These are phyloP conservation scores for Hyperopisus bebe DNA, from an alignment of 2,113 vertebrate genomes.

Conservation along the genomic window DNA sequence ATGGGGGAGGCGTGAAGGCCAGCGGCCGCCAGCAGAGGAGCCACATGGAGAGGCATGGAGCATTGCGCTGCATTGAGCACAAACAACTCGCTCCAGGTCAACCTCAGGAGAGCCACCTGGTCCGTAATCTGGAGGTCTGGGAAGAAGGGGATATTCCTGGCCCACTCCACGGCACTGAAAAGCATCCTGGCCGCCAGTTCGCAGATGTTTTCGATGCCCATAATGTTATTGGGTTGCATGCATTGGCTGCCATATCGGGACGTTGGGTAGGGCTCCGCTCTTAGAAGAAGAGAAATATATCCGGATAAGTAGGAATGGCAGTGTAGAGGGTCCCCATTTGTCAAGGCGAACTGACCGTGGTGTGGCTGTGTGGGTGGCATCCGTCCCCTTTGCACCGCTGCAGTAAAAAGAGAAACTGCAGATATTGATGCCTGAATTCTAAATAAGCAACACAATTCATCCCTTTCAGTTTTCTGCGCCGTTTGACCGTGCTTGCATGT, in stretches of 20 bases:
- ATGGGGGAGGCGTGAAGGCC: constrained; percentile 93
- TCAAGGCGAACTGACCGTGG: constrained; percentile 88
- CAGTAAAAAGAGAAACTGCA: constrained; percentile 70
- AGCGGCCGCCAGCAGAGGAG: constrained; percentile 87
- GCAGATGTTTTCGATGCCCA: constrained; percentile 98
- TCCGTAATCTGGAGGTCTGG: constrained; percentile 95
- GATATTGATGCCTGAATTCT: constrained; percentile 81
- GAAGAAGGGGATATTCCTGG: constrained; percentile 96
- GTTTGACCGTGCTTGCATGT: neutral
- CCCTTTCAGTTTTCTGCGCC: neutral
- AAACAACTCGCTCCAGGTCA: constrained; percentile 97
- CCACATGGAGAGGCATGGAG: constrained; percentile 93
- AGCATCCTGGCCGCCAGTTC: constrained; percentile 95
- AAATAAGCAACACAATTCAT: constrained; percentile 32
- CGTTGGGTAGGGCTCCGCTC: constrained; percentile 91
- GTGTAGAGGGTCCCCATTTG: constrained; percentile 87
- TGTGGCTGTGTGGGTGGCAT: constrained; percentile 86
- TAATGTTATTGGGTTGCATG: constrained; percentile 90
- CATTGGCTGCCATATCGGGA: constrained; percentile 92
- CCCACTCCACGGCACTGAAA: constrained; percentile 97
- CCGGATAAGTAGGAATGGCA: constrained; percentile 94
- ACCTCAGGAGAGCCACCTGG: constrained; percentile 91
- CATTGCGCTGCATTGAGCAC: constrained; percentile 93
- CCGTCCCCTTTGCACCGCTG: constrained; percentile 92
- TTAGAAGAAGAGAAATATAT: constrained; percentile 94